These are phyloP conservation scores for Auanema freiburgensis DNA, from an alignment of 2,888 invertebrate species.

Conservation along the genomic window DNA sequence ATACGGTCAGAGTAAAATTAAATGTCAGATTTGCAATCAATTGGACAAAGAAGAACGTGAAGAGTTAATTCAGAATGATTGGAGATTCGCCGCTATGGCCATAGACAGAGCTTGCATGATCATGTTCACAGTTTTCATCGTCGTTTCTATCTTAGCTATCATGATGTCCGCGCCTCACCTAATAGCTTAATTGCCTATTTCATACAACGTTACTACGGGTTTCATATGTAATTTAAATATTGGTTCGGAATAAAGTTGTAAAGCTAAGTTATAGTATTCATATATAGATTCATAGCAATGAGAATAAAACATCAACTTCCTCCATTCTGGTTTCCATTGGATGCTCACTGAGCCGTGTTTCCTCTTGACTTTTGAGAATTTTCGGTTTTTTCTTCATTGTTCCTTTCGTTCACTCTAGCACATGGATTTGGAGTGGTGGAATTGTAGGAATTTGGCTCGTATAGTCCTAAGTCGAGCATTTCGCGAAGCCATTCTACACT, in stretches of 20 bases:
- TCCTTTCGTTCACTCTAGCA: no score
- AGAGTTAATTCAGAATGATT: conserved; percentile 47
- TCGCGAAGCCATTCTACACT: background rate
- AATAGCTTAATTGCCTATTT: conserved; percentile 31
- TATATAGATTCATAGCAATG: no score
- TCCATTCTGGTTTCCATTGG: no score
- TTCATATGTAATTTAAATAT: no score
- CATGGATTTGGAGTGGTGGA: background rate
- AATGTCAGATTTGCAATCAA: conserved; percentile 33
- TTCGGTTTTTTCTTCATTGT: no score
- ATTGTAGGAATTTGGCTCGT: conserved; percentile 1
- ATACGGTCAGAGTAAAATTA: background rate
- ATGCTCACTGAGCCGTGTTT: no score
- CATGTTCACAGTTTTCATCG: conserved; percentile 50
- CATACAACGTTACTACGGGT: conserved; percentile 1
- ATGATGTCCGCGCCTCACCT: conserved; percentile 53
- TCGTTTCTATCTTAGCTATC: conserved; percentile 44
- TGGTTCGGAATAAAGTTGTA: no score
- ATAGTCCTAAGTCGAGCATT: background rate
- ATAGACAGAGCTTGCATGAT: conserved; percentile 52
- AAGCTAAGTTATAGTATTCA: no score
- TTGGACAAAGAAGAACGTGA: conserved; percentile 48
- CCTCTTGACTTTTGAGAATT: no score
- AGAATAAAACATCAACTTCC: no score
- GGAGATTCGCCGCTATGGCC: conserved; percentile 53